These are phyloP conservation scores for Molorchus minor DNA, from an alignment of 2,888 invertebrate species.

Conservation along the genomic window DNA sequence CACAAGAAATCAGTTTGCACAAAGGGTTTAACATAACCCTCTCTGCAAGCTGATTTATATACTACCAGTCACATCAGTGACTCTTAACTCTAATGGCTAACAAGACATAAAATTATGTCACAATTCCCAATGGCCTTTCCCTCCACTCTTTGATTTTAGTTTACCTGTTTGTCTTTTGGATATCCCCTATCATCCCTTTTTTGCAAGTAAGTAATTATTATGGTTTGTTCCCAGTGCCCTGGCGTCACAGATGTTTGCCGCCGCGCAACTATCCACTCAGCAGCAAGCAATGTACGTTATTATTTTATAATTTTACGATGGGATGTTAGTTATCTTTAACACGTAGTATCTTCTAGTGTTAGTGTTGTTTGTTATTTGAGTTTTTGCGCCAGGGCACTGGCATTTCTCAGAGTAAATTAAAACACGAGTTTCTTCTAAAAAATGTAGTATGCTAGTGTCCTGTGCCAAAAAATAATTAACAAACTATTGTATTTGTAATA, in stretches of 20 bases:
- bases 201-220: conserved; percentile 53
- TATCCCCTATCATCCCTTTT: conserved; percentile 24
- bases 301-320: conserved; percentile 40
- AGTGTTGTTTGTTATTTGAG: conserved; percentile 23
- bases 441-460: conserved; percentile 64
- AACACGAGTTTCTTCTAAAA: conserved; percentile 29
- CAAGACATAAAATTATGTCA: no score
- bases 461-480: conserved; percentile 53
- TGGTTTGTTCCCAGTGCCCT: conserved; percentile 88
- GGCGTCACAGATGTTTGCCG: conserved; percentile 95
- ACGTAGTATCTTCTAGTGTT: conserved; percentile 25
- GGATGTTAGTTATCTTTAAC: conserved; percentile 31
- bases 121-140: no score
- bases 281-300: conserved; percentile 92
- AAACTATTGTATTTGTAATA: not conserved
- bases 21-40: no score
- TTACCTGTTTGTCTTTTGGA: conserved; percentile 29
- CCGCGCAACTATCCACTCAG: conserved; percentile 90
- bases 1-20: no score
- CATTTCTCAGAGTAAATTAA: conserved; percentile 62
- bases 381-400: conserved; percentile 86
- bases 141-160: no score
- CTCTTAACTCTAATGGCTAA: no score
- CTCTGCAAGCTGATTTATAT: no score
- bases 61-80: no score